phyloP scores from a whole-genome alignment of 2,888 invertebrate genomes.

The Megaustenia siamemsis region DNA sequence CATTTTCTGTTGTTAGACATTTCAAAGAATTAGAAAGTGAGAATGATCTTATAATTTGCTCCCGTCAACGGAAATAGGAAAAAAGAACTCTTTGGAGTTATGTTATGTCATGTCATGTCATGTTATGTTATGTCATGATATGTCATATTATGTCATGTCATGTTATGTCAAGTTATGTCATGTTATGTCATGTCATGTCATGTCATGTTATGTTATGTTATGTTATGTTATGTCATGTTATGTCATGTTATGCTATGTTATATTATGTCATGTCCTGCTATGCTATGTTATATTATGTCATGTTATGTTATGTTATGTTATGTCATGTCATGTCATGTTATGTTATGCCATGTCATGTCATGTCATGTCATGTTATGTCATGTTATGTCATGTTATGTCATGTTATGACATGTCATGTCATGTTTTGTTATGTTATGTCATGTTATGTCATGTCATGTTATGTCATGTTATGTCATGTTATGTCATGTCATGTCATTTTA shows the following conservation, averaged over 20 bases:
- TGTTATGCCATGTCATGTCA: background rate
- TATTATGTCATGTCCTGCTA: slow-evolving; percentile 14
- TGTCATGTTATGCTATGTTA: slow-evolving; percentile 1
- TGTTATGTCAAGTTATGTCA: slow-evolving; percentile 1
- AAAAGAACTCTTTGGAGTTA: no score
- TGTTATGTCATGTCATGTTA: slow-evolving; percentile 4
- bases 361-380: background rate
- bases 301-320: slow-evolving; percentile 22
- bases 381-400: slow-evolving; percentile 1
- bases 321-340: background rate
- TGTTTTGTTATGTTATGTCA: background rate
- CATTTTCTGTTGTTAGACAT: no score
- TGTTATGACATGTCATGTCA: slow-evolving; percentile 1
- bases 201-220: slow-evolving; percentile 6
- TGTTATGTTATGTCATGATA: no score
- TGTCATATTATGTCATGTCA: slow-evolving; percentile 15
- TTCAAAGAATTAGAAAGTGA: no score
- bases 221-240: background rate
- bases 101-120: no score
- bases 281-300: slow-evolving; percentile 7
- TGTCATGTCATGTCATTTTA: no score
- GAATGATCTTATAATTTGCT: no score
- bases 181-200: slow-evolving; percentile 20
- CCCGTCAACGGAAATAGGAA: no score
- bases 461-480: slow-evolving; percentile 9